phyloP scores from a whole-genome alignment of 2,888 invertebrate species.

The Eupithecia vulgata region DNA sequence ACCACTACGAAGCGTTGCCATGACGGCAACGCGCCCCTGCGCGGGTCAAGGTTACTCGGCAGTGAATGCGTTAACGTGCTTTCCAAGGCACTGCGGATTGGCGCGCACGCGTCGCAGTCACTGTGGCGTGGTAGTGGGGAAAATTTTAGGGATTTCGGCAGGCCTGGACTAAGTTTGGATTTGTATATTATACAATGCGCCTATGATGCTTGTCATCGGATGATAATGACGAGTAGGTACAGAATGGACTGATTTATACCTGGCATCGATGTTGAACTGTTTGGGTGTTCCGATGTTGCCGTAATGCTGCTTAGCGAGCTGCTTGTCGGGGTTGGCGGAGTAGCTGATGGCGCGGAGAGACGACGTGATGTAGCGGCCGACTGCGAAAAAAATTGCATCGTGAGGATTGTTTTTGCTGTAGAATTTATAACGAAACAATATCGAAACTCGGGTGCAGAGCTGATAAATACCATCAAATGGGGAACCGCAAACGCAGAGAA shows the following conservation, averaged over 20 bases:
- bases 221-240: neutral
- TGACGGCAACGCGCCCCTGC: no score
- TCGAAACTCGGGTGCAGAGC: neutral
- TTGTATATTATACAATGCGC: neutral
- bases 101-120: no score
- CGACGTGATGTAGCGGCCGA: constrained; percentile 93
- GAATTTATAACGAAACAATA: neutral
- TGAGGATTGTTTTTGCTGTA: neutral
- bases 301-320: constrained; percentile 79
- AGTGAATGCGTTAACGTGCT: no score
- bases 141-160: no score
- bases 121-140: no score
- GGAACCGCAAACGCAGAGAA: constrained; percentile 1
- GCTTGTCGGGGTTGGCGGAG: constrained; percentile 90
- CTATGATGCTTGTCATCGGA: neutral
- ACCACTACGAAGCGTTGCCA: no score
- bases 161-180: no score
- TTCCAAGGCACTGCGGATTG: no score
- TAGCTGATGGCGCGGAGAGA: constrained; percentile 91
- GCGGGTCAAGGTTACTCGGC: no score
- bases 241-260: constrained; percentile 54
- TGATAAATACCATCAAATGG: neutral
- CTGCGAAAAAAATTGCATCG: constrained; percentile 59
- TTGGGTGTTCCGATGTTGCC: constrained; percentile 81
- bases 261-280: constrained; percentile 87